A percentile compares a stretch with the other conserved stretches of the same genome.
phyloP scores from a whole-genome alignment of 1,140 invertebrate species.

The Holcopasites calliopsidis region DNA sequence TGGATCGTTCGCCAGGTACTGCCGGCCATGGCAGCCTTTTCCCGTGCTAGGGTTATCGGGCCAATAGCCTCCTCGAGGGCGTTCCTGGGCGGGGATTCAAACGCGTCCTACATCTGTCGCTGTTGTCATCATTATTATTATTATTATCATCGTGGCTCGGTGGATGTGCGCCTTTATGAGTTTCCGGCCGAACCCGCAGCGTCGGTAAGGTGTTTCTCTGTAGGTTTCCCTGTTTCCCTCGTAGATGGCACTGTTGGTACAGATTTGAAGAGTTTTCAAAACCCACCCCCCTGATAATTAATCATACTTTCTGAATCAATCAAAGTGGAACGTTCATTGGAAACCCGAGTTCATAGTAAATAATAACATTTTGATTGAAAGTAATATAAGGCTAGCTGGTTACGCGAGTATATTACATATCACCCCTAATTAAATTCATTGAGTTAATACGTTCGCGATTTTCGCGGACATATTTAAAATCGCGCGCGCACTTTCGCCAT shows the following conservation, averaged over 20 bases:
- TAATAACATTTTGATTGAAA: too few species aligned
- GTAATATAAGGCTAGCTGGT: too few species aligned
- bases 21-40: constrained; percentile 78
- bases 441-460: background rate
- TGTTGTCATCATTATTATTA: constrained; percentile 67
- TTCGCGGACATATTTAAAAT: background rate
- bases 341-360: too few species aligned
- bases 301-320: too few species aligned
- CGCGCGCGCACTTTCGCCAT: background rate
- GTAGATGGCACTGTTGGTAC: constrained; percentile 34
- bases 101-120: constrained; percentile 59
- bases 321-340: too few species aligned
- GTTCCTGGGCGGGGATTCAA: constrained; percentile 75
- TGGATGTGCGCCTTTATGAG: constrained; percentile 56
- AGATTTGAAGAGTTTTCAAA: background rate
- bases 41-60: constrained; percentile 73
- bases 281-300: too few species aligned
- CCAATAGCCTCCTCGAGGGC: constrained; percentile 78
- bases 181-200: constrained; percentile 56
- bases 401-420: too few species aligned
- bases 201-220: constrained; percentile 14
- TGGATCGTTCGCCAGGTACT: constrained; percentile 74
- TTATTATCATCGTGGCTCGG: constrained; percentile 62
- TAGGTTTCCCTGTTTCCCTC: background rate
- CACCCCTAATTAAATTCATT: too few species aligned